A percentile compares a stretch with the other conserved stretches of the same genome.
Evolutionary conservation across 30 jellyfish, hydroid and myxozoan genomes (phyloP).

Genomic region (Aurelia coerulea): DNA sequence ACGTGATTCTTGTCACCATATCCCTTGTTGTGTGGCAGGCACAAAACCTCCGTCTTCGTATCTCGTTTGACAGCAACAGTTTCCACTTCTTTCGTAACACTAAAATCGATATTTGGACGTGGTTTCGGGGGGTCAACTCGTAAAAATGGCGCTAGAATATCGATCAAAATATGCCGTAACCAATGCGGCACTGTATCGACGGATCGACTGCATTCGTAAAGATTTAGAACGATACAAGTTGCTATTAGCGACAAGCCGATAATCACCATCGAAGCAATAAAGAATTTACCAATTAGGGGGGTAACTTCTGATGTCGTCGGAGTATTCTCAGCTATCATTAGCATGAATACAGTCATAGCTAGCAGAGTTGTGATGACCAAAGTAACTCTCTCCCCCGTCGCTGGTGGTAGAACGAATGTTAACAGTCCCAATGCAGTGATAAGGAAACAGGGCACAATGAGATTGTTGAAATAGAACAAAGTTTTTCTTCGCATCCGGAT

Average conservation of each 20-base stretch:
- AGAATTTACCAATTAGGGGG: slow-evolving; percentile 86
- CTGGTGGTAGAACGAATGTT: slow-evolving; percentile 93
- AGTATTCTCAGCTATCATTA: slow-evolving; percentile 92
- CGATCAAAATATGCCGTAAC: slow-evolving; percentile 67
- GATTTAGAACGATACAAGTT: slow-evolving; percentile 84
- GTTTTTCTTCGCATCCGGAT: slow-evolving; percentile 89
- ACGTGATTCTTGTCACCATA: slow-evolving; percentile 24
- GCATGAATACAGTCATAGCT: slow-evolving; percentile 95
- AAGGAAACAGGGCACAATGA: slow-evolving; percentile 88
- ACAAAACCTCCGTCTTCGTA: slow-evolving; percentile 51
- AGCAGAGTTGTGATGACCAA: slow-evolving; percentile 88
- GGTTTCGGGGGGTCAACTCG: slow-evolving; percentile 83
- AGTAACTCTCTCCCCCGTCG: slow-evolving; percentile 96
- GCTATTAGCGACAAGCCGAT: slow-evolving; percentile 91
- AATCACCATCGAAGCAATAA: slow-evolving; percentile 93
- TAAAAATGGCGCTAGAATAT: slow-evolving; percentile 84
- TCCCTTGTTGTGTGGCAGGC: slow-evolving; percentile 53
- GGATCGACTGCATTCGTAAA: slow-evolving; percentile 82
- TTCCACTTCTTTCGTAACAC: slow-evolving; percentile 31
- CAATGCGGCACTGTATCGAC: slow-evolving; percentile 82
- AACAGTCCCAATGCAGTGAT: slow-evolving; percentile 85
- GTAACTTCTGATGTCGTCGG: slow-evolving; percentile 93
- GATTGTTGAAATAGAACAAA: slow-evolving; percentile 85
- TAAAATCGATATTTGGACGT: slow-evolving; percentile 45
- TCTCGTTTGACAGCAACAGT: slow-evolving; percentile 53